Base-by-base conservation (phyloP, 2,888 invertebrate species). In the Ornithoptera alexandrae region DNA sequence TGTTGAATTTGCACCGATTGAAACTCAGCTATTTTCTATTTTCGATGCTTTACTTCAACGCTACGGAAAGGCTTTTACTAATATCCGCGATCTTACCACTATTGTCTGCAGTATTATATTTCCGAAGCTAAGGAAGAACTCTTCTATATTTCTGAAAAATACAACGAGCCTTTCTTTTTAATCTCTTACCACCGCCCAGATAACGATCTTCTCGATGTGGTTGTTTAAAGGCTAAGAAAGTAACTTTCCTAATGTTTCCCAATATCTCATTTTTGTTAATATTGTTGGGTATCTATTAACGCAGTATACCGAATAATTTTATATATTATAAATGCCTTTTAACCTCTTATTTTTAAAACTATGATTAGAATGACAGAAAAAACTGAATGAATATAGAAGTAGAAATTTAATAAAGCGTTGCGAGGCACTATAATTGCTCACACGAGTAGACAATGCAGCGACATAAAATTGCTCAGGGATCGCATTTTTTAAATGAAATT, bases 361-460 rank as follows among this genome's bases (percentile, higher is more conserved):
- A 60, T 50, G 15, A 20, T 60, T 50, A 60, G 46, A 50, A 36
- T 46, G 46, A 66, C 46, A 65, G 46, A 65, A 67, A 67, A 67
- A 66, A 60, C 30, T 53, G 22, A 67, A 67, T 58, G 62, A 67
- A 67, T 67, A 57, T 24, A 67, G 57, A 62, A 62, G 67, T 67
- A 67, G 67, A 62, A 46, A 67, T 67, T 62, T 42, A 67, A 62
- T 68, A 63, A 69, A 65, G 68, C 68, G 46, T 60, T 60, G 64
- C 60, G 36, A 69, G 53, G 36, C 64, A 67, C 59, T 69, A 61
- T 68, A 64, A 69, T 64, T 69, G 68, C 64, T 60, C 68, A 64
- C 59, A 69, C 60, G 60, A 56, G 68, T 53, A 50, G 64, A 69
- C 68, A 64, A 64, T 65, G 64, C 63, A 42, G 62, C 64, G 60